Base-by-base conservation (phyloP, 2,888 invertebrate species). In the Galeopsomyia nigrocyanea region DNA sequence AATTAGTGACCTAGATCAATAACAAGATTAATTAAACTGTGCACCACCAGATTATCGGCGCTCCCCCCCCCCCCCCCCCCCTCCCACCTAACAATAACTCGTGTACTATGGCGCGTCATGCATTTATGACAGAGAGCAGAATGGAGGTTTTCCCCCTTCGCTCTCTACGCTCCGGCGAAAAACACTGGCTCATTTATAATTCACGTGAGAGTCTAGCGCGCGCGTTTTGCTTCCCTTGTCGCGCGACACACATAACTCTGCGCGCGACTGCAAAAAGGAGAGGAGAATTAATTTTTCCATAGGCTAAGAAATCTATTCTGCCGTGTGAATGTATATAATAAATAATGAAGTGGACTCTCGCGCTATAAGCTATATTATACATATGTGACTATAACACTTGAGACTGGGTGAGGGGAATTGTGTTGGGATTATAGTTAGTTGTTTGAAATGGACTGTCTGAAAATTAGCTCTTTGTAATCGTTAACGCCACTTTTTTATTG, bases 121-220 rank as follows among this genome's bases (percentile, higher is more conserved):
- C 26, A 26, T 26, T 26, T 26, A 26, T 26, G 26, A 26, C 26
- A 26, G 26, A 26, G 26, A 26, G 26, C 26, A 3, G 26, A 5
- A 26, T 26, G 26, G 26, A 26, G 26, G 26, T 5, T 26, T 26
- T 2, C 17, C 62, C 55, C 61, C 39, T 55, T 26, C 53, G 9
- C 31, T 13, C 17, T 21, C 17, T 14, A 22, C 51, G 22, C 14
- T 14, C 50, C 13, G 49, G 56, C 63, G 64, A 67, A 67, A 57
- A 63, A 46, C 50, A 13, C 26, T 17, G n/a, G 53, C 64, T 73
- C 73, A 66, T 73, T 73, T 62, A 73, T 73, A 69, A 73, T 69
- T 56, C 49, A 73, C 61, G 61, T 65, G 64, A 51, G 60, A 68
- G 68, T 72, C 67, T 31, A 72, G 58, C 60, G 55, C 57, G 57